These are phyloP conservation scores for Drosophila prolongata DNA, from an alignment of 2,888 invertebrate genomes.

Conservation along the genomic window DNA sequence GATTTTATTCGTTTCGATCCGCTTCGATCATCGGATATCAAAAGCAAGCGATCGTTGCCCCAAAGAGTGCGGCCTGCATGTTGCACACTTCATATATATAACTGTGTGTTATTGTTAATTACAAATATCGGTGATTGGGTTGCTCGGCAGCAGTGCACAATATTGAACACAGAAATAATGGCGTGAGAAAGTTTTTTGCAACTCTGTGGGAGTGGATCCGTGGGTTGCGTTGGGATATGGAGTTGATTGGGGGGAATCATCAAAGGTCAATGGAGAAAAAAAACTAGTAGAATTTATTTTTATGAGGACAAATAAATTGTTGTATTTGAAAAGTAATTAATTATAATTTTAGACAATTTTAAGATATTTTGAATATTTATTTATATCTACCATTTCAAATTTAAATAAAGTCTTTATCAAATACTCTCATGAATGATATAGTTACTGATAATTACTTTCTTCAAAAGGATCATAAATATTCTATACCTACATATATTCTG, in stretches of 20 bases:
- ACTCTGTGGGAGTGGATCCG: slow-evolving; percentile 10
- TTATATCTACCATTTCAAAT: too few relatives aligned
- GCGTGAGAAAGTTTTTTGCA: slow-evolving; percentile 66
- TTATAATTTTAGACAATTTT: too few relatives aligned
- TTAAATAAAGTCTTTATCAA: too few relatives aligned
- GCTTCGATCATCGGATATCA: slow-evolving; percentile 40
- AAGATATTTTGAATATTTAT: too few relatives aligned
- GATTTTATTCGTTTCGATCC: slow-evolving; percentile 37
- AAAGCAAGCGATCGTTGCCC: slow-evolving; percentile 73
- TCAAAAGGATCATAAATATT: too few relatives aligned
- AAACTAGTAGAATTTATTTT: too few relatives aligned
- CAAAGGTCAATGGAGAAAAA: too few relatives aligned
- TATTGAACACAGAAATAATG: slow-evolving; percentile 48
- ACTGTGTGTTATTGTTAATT: slow-evolving; percentile 63
- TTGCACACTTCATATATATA: slow-evolving; percentile 18
- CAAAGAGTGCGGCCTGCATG: slow-evolving; percentile 31
- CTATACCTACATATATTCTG: too few relatives aligned
- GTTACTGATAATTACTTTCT: too few relatives aligned
- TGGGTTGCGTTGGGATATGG: not conserved
- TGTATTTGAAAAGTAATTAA: too few relatives aligned
- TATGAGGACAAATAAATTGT: too few relatives aligned
- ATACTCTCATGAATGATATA: too few relatives aligned
- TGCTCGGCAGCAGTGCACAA: slow-evolving; percentile 48
- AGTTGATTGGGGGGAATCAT: not conserved
- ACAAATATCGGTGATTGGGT: slow-evolving; percentile 77